Base-by-base conservation (phyloP, 2,113 vertebrate species). In the Potamarius usumacintae region DNA sequence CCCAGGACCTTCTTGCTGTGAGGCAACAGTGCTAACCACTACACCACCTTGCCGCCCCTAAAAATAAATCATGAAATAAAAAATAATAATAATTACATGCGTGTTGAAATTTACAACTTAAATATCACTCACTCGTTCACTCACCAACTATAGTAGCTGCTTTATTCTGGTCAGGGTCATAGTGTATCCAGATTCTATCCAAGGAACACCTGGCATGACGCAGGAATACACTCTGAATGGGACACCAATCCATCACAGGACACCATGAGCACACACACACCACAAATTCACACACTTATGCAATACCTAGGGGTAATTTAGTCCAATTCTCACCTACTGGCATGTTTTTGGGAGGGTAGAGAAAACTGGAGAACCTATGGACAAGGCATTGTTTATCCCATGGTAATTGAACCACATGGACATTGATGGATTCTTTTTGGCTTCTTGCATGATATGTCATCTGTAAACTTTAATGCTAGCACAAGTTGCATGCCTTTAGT, bases 401-500 rank as follows among this genome's bases (percentile, higher is more conserved):
- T 83, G 60, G 20, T 83, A 42, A 27, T 1, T 53, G 50, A 52
- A 69, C 22, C 62, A 81, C 82, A 55, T 72, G 6, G 58, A 11
- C 48, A 57, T 62, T 76, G 22, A n/a, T 34, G 1, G 4, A 12
- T 87, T 57, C 42, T 14, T 7, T 48, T 52, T 67, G 72, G 34
- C 34, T 67, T 65, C 60, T 79, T 88, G 69, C 83, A 80, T 79
- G 12, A 58, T 42, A 63, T 69, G 25, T 20, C 34, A 18, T 63
- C 55, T 42, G 30, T 65, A 74, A 82, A 42, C 20, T 18, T 52
- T 14, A 76, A 10, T 77, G 81, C 7, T 42, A 81, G 11, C 48
- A 50, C 50, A 71, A 74, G 25, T 58, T 63, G 63, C 55, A 85
- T 48, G 72, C 69, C 20, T 71, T 65, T 25, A 82, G 57, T 42